Conservation (phyloP, 2,113 vertebrate species). For the Thinocorus orbignyianus region DNA sequence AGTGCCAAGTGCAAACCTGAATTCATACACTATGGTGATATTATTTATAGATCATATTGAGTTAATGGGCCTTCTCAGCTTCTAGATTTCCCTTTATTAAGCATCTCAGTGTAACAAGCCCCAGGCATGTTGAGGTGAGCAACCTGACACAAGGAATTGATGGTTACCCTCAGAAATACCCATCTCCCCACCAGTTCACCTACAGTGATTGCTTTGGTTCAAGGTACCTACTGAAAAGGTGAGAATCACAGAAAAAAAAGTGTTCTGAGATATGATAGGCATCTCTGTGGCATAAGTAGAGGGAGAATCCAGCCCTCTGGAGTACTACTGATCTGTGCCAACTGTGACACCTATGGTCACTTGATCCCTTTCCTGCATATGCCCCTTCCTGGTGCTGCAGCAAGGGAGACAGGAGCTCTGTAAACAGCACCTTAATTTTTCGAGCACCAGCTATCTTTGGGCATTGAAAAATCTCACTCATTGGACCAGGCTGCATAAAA, state of each 20-base stretch:
- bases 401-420: not conserved
- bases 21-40: not conserved
- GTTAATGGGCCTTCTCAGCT: not conserved
- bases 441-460: not conserved
- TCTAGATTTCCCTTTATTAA: not conserved
- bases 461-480: not conserved
- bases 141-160: not conserved
- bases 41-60: not conserved
- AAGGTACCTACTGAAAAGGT: not conserved
- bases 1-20: not conserved
- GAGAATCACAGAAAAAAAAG: not conserved
- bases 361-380: fast-evolving
- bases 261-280: no score
- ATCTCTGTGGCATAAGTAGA: not conserved
- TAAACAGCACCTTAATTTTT: not conserved
- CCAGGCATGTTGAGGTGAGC: not conserved
- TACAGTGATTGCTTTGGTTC: fast-evolving
- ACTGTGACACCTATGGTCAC: not conserved
- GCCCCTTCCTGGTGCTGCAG: not conserved
- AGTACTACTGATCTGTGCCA: not conserved
- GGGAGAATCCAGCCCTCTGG: not conserved
- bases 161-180: not conserved
- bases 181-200: not conserved
- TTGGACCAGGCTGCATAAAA: not conserved
- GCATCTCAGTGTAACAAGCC: not conserved